These are phyloP conservation scores for Himantopus leucocephalus DNA, from an alignment of 2,113 vertebrate genomes.

Conservation along the genomic window DNA sequence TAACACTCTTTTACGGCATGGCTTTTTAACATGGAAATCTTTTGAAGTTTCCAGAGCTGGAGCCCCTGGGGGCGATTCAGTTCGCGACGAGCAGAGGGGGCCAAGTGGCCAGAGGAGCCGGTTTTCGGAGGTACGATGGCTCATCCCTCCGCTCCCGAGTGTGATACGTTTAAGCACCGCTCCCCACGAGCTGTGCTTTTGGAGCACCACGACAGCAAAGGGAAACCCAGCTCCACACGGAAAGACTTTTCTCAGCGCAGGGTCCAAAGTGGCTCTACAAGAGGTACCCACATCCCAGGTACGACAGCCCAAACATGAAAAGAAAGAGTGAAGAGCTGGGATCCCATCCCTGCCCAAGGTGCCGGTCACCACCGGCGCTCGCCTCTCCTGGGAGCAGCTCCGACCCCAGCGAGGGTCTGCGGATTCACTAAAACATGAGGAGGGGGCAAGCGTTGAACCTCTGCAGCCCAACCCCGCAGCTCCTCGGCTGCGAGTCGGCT, in stretches of 20 bases:
- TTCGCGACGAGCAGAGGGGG: background rate
- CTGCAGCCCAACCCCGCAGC: background rate
- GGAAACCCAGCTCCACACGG: background rate
- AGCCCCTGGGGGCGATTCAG: background rate
- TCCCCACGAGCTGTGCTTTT: background rate
- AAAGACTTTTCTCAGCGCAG: background rate
- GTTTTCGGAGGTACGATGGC: fast-evolving
- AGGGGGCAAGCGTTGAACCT: background rate
- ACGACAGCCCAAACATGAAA: background rate
- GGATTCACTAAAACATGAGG: background rate
- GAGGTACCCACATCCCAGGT: fast-evolving
- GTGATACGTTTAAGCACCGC: background rate
- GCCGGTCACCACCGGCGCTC: background rate
- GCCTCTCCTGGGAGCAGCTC: background rate
- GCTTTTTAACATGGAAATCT: background rate
- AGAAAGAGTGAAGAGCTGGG: background rate
- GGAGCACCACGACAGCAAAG: fast-evolving
- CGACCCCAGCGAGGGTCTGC: fast-evolving
- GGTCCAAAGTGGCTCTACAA: background rate
- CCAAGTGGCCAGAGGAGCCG: background rate
- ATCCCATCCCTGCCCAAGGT: background rate
- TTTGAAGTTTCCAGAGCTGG: background rate
- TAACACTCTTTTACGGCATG: background rate
- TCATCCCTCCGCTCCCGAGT: background rate
- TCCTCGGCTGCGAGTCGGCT: fast-evolving